Evolutionary conservation across 2,888 invertebrate genomes (phyloP).

Genomic region (Nomada lathburiana): DNA sequence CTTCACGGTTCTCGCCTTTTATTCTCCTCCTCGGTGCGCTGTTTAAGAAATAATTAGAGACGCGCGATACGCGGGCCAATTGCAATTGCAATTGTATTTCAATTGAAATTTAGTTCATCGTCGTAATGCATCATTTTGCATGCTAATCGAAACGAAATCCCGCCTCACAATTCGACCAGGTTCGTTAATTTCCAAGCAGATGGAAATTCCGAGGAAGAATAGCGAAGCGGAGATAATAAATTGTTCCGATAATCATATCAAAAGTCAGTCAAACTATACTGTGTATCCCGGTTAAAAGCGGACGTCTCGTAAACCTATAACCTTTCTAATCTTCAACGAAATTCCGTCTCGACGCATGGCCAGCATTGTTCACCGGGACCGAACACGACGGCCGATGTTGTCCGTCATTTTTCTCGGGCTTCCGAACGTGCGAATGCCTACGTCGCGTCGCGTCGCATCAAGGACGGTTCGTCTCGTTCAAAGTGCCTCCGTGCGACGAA

Average conservation of each 20-base stretch:
- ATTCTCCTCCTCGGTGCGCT: not conserved
- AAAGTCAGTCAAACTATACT: too few species aligned
- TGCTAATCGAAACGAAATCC: too few species aligned
- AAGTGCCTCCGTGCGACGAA: conserved; percentile 49
- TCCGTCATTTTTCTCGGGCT: conserved; percentile 52
- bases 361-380: conserved; percentile 40
- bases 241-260: too few species aligned
- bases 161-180: too few species aligned
- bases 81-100: not conserved
- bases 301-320: not conserved
- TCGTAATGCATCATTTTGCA: not conserved
- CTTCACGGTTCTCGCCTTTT: conserved; percentile 7
- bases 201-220: too few species aligned
- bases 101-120: not conserved
- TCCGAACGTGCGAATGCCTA: conserved; percentile 54
- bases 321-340: not conserved
- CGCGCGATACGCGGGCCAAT: too few species aligned
- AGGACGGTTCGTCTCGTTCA: conserved; percentile 51
- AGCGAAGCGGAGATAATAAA: too few species aligned
- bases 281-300: too few species aligned
- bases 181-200: too few species aligned
- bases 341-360: conserved; percentile 3
- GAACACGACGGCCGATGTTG: conserved; percentile 57
- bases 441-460: conserved; percentile 51
- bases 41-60: too few species aligned